Evolutionary conservation across 30 jellyfish, hydroid and myxozoan genomes (phyloP).

Genomic region (Clytia hemisphaerica): DNA sequence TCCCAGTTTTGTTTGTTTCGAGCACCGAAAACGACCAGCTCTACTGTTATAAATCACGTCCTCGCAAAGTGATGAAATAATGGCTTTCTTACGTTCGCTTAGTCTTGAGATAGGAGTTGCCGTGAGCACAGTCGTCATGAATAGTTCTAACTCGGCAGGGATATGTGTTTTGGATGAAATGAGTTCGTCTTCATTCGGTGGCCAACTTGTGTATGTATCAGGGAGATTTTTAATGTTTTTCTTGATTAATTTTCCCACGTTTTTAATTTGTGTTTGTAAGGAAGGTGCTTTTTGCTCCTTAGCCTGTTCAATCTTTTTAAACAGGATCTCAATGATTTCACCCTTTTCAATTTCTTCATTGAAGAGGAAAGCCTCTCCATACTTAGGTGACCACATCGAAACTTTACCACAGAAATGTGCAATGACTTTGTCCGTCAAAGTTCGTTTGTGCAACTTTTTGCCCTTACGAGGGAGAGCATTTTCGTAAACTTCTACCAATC

Average conservation of each 20-base stretch:
- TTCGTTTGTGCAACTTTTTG: neutral
- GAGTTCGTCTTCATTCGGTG: slow-evolving; percentile 5
- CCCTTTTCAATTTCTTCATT: too few species aligned
- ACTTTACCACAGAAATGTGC: neutral
- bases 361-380: too few species aligned
- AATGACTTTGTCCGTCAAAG: too few species aligned
- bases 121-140: too few species aligned
- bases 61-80: slow-evolving; percentile 11
- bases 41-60: slow-evolving; percentile 5
- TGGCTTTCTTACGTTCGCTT: neutral
- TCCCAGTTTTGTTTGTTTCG: slow-evolving; percentile 7
- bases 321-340: too few species aligned
- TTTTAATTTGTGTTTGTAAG: slow-evolving; percentile 2
- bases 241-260: slow-evolving; percentile 8
- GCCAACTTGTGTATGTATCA: neutral
- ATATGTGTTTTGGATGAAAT: slow-evolving; percentile 8
- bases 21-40: slow-evolving; percentile 11
- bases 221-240: slow-evolving; percentile 2
- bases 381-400: slow-evolving; percentile 5
- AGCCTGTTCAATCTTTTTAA: too few species aligned
- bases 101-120: too few species aligned
- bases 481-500: too few species aligned
- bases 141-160: neutral
- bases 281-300: too few species aligned
- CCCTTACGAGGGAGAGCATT: too few species aligned